A percentile compares a stretch with the other conserved stretches of the same genome.
phyloP scores from a whole-genome alignment of 2,888 invertebrate species.

The Harpalus rubripes region DNA sequence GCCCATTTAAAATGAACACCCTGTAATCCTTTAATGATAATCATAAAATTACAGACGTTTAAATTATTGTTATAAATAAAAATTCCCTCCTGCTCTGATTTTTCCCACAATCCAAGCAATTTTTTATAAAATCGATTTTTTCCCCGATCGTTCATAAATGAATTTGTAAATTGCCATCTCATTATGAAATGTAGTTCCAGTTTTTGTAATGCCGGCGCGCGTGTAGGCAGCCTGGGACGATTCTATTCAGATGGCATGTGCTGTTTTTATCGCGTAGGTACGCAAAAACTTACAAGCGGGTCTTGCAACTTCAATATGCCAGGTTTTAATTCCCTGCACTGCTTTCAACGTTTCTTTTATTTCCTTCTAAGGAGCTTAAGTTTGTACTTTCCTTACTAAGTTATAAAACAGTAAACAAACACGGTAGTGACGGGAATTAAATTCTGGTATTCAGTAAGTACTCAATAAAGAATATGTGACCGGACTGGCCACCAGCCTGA shows the following conservation, averaged over 20 bases:
- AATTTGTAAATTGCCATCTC: constrained; percentile 46
- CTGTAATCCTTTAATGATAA: no score
- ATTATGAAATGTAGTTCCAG: constrained; percentile 31
- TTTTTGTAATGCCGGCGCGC: constrained; percentile 17
- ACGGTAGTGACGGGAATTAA: not conserved
- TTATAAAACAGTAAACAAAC: constrained; percentile 7
- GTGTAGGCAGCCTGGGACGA: constrained; percentile 28
- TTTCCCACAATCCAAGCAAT: constrained; percentile 32
- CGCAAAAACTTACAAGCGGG: constrained; percentile 31
- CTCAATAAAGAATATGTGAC: no score
- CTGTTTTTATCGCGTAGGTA: constrained; percentile 19
- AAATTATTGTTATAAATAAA: not conserved
- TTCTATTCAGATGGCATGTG: constrained; percentile 35
- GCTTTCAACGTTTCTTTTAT: not conserved
- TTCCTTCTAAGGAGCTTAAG: constrained; percentile 1
- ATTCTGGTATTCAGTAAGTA: not conserved
- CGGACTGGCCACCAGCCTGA: no score
- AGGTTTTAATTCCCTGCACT: constrained; percentile 8
- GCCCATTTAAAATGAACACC: no score
- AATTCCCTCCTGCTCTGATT: not conserved
- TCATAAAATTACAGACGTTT: no score
- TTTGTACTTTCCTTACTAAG: not conserved
- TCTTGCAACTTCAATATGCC: constrained; percentile 11
- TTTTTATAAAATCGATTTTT: constrained; percentile 21
- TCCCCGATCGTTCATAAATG: constrained; percentile 19